These are phyloP conservation scores for Neomorphus geoffroyi DNA, from an alignment of 2,797 vertebrate species.

Conservation along the genomic window DNA sequence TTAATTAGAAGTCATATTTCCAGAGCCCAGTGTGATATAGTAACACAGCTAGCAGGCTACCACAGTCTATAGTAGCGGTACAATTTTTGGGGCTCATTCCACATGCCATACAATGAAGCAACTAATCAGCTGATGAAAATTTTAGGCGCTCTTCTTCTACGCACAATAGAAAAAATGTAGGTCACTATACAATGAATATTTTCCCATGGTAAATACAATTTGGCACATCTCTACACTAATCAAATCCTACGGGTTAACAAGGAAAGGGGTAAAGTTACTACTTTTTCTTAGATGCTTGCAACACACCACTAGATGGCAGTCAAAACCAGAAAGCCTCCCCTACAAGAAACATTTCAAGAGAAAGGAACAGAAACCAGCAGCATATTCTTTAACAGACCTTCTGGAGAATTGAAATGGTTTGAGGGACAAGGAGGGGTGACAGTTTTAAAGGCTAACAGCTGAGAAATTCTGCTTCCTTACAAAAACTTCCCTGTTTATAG, in stretches of 20 bases:
- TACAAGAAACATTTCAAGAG: neutral
- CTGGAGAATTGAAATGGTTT: neutral
- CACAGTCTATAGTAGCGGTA: neutral
- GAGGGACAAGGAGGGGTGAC: neutral
- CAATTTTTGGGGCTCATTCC: neutral
- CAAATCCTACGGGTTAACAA: neutral
- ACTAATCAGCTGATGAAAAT: neutral
- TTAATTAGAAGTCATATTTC: neutral
- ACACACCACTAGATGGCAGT: slow-evolving; percentile 67
- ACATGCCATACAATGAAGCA: accelerated
- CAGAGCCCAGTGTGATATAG: neutral
- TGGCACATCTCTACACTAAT: neutral
- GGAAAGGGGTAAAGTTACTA: accelerated
- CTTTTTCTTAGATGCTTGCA: neutral
- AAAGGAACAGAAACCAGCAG: neutral
- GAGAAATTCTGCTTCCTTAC: neutral
- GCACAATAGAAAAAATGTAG: neutral
- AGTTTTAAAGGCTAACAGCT: neutral
- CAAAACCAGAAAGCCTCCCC: neutral
- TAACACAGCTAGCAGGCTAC: neutral
- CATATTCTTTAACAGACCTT: neutral
- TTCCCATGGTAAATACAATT: neutral
- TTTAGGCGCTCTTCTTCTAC: neutral
- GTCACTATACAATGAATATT: neutral
- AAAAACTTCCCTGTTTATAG: neutral